Conservation (phyloP, 1,140 invertebrate species). For the Heliconius eleuchia region DNA sequence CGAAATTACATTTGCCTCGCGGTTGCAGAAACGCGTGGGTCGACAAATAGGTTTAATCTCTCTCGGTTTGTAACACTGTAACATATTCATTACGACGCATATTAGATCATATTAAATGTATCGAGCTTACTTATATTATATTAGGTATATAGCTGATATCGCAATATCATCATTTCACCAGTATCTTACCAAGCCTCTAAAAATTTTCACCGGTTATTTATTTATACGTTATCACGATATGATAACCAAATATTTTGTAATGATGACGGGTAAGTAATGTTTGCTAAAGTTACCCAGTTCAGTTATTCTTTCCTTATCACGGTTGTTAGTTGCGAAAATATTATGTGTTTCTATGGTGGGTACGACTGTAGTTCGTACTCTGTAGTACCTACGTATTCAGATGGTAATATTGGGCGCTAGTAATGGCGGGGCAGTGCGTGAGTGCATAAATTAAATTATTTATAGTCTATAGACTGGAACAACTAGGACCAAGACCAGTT, state of each 20-base stretch:
- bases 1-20: constrained; percentile 71
- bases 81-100: constrained; percentile 36
- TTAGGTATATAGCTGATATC: constrained; percentile 16
- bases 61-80: constrained; percentile 42
- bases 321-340: constrained; percentile 22
- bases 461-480: constrained; percentile 39
- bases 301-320: constrained; percentile 22
- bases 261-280: constrained; percentile 36
- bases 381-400: constrained; percentile 25
- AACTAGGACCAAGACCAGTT: constrained; percentile 37
- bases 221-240: constrained; percentile 59
- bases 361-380: background rate
- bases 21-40: constrained; percentile 75
- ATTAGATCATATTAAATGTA: constrained; percentile 26
- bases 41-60: constrained; percentile 76
- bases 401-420: constrained; percentile 33
- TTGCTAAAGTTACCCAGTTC: constrained; percentile 49
- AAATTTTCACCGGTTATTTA: constrained; percentile 69
- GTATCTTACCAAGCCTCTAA: constrained; percentile 61
- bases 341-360: constrained; percentile 11
- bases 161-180: constrained; percentile 55
- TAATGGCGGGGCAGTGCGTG: constrained; percentile 31
- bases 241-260: constrained; percentile 70
- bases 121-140: background rate
- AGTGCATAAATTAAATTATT: constrained; percentile 49